Conservation (phyloP, 2,888 invertebrate species). For the Ellobium chinense region DNA sequence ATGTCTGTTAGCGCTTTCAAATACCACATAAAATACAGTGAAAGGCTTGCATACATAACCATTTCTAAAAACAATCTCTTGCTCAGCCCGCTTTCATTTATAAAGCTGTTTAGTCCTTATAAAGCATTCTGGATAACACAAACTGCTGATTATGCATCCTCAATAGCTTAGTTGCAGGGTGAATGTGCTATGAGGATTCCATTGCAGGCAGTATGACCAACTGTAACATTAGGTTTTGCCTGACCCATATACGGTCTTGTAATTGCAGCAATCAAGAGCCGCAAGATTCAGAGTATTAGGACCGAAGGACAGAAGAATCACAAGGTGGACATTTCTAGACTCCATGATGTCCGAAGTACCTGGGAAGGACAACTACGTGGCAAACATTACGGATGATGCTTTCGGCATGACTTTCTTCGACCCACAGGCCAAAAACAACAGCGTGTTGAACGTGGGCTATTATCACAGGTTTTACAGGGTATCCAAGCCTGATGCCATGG, state of each 20-base stretch:
- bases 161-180: too few species aligned
- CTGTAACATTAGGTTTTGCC: not conserved
- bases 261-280: conserved; percentile 42
- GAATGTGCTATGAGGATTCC: too few species aligned
- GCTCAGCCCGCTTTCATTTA: too few species aligned
- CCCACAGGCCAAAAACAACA: not conserved
- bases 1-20: too few species aligned
- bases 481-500: conserved; percentile 53
- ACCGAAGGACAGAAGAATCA: conserved; percentile 7
- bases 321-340: conserved; percentile 48
- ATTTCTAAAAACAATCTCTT: too few species aligned
- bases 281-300: conserved; percentile 50
- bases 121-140: too few species aligned
- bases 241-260: not conserved
- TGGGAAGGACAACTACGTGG: conserved; percentile 62
- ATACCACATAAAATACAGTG: too few species aligned
- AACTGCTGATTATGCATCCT: too few species aligned
- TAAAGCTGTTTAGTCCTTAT: too few species aligned
- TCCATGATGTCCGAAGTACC: conserved; percentile 64
- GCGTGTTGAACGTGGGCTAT: conserved; percentile 47
- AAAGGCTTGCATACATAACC: too few species aligned
- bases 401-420: not conserved
- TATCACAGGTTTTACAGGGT: conserved; percentile 58
- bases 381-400: conserved; percentile 50
- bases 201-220: too few species aligned